Conservation (phyloP, 2,113 vertebrate species). For the Hucho hucho region DNA sequence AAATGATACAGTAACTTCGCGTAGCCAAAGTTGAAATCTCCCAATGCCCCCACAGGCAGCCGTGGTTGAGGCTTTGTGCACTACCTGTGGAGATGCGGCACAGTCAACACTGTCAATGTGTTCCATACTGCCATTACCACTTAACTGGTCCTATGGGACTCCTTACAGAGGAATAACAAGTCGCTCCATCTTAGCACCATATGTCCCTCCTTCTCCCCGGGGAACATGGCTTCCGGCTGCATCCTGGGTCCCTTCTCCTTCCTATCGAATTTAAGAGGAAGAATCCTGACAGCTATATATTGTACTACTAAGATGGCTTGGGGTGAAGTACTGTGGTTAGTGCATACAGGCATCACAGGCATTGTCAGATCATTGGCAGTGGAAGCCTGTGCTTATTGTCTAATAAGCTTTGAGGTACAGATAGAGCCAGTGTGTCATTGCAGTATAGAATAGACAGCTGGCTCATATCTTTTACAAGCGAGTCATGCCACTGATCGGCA, state of each 20-base stretch:
- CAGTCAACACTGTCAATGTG: background rate
- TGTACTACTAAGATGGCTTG: constrained; percentile 22
- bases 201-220: constrained; percentile 57
- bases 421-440: background rate
- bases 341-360: background rate
- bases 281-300: constrained; percentile 48
- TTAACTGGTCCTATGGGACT: constrained; percentile 66
- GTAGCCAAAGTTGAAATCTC: constrained; percentile 23
- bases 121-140: constrained; percentile 62
- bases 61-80: background rate
- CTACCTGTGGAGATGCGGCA: too few relatives aligned
- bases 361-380: constrained; percentile 27
- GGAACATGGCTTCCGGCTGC: constrained; percentile 49
- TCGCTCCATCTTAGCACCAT: constrained; percentile 63
- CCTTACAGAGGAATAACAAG: constrained; percentile 65
- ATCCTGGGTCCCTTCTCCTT: constrained; percentile 40
- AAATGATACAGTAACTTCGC: constrained; percentile 9
- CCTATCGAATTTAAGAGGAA: constrained; percentile 46
- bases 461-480: constrained; percentile 26
- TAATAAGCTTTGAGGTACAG: constrained; percentile 8
- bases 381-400: constrained; percentile 16
- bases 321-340: constrained; percentile 4
- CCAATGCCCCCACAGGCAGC: constrained; percentile 17
- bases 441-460: constrained; percentile 10
- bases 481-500: background rate